Conservation (phyloP, 2,797 vertebrate genomes). For the Gobionotothen gibberifrons region DNA sequence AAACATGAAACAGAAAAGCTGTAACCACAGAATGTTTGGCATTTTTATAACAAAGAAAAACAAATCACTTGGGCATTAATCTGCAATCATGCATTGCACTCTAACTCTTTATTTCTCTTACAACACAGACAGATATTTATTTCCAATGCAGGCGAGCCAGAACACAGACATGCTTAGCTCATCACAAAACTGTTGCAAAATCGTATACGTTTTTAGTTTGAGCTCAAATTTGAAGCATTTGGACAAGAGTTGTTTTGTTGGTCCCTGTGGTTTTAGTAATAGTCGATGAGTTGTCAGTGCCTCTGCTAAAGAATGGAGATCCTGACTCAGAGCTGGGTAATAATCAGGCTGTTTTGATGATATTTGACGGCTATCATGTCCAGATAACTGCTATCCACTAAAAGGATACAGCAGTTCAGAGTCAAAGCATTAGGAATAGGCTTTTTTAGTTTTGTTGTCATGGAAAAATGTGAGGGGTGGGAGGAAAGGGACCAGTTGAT, state of each 20-base stretch:
- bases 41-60: not conserved
- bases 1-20: not conserved
- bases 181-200: too few species aligned
- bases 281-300: not conserved
- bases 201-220: too few species aligned
- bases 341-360: not conserved
- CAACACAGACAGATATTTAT: not conserved
- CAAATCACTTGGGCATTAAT: not conserved
- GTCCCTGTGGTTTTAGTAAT: not conserved
- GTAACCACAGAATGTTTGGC: not conserved
- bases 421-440: slow-evolving; percentile 6
- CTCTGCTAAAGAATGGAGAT: too few species aligned
- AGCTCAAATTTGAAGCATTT: too few species aligned
- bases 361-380: not conserved
- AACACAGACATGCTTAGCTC: not conserved
- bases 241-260: too few species aligned
- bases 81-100: not conserved
- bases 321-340: not conserved
- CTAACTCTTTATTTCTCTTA: not conserved
- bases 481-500: slow-evolving; percentile 15
- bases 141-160: not conserved
- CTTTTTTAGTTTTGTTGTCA: not conserved
- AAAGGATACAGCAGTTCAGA: slow-evolving; percentile 5
- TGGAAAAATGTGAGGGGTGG: slow-evolving; percentile 19
- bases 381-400: not conserved